Conservation (phyloP, 1,140 invertebrate genomes). For the Drosophila serrata region DNA sequence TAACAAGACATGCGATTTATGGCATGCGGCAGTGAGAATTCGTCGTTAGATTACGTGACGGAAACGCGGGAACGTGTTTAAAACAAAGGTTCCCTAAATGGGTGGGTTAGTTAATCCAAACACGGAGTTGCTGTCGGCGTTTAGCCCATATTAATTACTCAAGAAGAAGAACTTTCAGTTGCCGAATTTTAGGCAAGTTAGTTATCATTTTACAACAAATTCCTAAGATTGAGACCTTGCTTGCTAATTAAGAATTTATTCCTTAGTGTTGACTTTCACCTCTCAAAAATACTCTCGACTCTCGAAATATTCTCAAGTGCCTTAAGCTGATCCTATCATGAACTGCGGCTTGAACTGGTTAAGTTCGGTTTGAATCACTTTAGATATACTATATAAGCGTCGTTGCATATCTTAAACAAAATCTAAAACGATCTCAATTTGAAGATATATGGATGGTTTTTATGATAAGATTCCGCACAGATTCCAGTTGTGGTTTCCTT, state of each 20-base stretch:
- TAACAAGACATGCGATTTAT: slow-evolving; percentile 10
- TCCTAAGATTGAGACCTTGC: no score
- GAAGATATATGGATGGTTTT: background rate
- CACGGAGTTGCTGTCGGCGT: background rate
- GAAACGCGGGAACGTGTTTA: slow-evolving; percentile 28
- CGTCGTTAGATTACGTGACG: slow-evolving; percentile 39
- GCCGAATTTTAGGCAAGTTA: background rate
- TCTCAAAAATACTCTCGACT: slow-evolving; percentile 5
- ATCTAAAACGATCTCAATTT: slow-evolving; percentile 6
- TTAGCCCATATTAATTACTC: slow-evolving; percentile 1
- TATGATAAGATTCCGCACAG: slow-evolving; percentile 39
- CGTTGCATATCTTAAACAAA: slow-evolving; percentile 10
- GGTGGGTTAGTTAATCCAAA: slow-evolving; percentile 4
- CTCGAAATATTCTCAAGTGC: slow-evolving; percentile 10
- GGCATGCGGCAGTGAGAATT: slow-evolving; percentile 26
- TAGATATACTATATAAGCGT: background rate
- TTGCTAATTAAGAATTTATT: background rate
- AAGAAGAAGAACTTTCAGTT: slow-evolving; percentile 6
- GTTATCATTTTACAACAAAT: background rate
- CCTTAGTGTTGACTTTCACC: background rate
- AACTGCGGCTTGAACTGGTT: slow-evolving; percentile 29
- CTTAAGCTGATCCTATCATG: background rate
- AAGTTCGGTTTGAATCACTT: slow-evolving; percentile 14
- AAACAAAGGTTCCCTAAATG: slow-evolving; percentile 16
- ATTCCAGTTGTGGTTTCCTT: slow-evolving; percentile 31